Evolutionary conservation across 1,140 invertebrate species (phyloP).

Genomic region (Bicyclus anynana): DNA sequence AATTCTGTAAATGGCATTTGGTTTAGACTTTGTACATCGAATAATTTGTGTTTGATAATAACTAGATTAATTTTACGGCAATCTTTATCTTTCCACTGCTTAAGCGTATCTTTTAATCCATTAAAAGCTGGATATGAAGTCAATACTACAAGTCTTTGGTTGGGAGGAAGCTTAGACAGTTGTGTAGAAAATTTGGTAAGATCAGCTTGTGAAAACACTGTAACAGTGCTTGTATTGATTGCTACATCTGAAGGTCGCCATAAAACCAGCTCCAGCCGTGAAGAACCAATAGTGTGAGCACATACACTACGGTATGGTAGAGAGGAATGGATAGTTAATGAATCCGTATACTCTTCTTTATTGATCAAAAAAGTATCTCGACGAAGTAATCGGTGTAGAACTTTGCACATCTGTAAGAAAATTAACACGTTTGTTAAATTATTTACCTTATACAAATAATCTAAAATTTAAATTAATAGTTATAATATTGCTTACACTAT

Average conservation of each 20-base stretch:
- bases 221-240: constrained; percentile 23
- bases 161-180: constrained; percentile 16
- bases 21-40: constrained; percentile 24
- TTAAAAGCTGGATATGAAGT: constrained; percentile 24
- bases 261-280: constrained; percentile 24
- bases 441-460: neutral
- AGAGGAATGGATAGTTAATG: constrained; percentile 7
- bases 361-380: constrained; percentile 26
- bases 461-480: neutral
- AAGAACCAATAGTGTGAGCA: constrained; percentile 14
- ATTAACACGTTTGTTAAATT: neutral
- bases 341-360: constrained; percentile 6
- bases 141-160: constrained; percentile 31
- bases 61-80: constrained; percentile 32
- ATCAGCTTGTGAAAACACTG: constrained; percentile 27
- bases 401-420: constrained; percentile 19
- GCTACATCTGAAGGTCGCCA: constrained; percentile 27
- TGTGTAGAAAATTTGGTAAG: constrained; percentile 19
- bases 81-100: constrained; percentile 29
- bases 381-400: constrained; percentile 18
- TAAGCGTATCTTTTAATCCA: constrained; percentile 39
- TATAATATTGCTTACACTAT: no score
- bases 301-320: constrained; percentile 21
- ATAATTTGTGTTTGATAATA: constrained; percentile 29
- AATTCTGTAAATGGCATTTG: constrained; percentile 32